Percentiles rank a stretch among this genome's conserved stretches.
These are phyloP conservation scores for Cyanistes caeruleus DNA, from an alignment of 2,113 vertebrate species.

Conservation along the genomic window DNA sequence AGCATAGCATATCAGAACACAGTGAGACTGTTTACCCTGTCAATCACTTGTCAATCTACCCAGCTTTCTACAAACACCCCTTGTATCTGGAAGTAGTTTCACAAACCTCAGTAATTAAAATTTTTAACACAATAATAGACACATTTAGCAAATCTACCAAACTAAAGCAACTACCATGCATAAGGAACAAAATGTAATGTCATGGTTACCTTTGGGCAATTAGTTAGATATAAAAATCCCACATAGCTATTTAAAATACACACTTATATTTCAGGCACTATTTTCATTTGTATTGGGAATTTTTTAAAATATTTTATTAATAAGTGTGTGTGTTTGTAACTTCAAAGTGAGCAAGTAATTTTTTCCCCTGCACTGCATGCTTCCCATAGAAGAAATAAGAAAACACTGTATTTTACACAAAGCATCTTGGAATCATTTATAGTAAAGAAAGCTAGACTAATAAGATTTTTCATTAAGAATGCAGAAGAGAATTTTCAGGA, in stretches of 20 bases:
- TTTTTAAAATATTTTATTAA: not conserved
- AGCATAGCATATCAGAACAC: conserved; percentile 63
- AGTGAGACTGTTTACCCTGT: conserved; percentile 72
- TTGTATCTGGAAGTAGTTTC: conserved; percentile 50
- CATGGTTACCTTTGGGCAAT: conserved; percentile 63
- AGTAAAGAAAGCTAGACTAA: not conserved
- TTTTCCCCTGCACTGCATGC: not conserved
- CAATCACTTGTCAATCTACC: conserved; percentile 74
- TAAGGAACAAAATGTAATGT: conserved; percentile 23
- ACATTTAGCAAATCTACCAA: conserved; percentile 52
- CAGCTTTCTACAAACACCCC: conserved; percentile 69
- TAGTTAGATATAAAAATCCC: not conserved
- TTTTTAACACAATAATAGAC: conserved; percentile 62
- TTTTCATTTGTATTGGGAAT: not conserved
- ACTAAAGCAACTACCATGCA: conserved; percentile 50
- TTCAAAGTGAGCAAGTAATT: not conserved
- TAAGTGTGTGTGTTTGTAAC: not conserved
- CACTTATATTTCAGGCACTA: not conserved
- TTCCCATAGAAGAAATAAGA: not conserved
- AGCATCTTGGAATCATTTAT: not conserved
- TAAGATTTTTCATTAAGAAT: not conserved
- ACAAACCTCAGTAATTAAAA: conserved; percentile 65
- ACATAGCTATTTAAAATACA: not conserved
- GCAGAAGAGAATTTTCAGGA: not conserved
- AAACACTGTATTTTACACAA: not conserved